Evolutionary conservation across 2,888 invertebrate species (phyloP).

Genomic region (Euplexia lucipara): DNA sequence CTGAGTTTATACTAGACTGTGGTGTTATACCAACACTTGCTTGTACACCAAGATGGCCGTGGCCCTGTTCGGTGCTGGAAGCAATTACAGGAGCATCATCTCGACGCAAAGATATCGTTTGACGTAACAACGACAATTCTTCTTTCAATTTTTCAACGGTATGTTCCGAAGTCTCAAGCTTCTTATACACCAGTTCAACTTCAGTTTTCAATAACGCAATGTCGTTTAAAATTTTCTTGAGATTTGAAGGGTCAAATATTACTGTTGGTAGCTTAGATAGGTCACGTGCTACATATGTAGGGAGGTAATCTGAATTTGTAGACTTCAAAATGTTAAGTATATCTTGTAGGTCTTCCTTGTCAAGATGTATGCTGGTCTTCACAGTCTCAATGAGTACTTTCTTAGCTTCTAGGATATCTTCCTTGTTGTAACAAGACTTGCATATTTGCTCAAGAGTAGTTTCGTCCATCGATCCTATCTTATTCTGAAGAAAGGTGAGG

Average conservation of each 20-base stretch:
- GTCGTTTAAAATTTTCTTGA: conserved; percentile 17
- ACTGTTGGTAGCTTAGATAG: conserved; percentile 22
- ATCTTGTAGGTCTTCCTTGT: neutral
- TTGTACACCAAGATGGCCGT: no score
- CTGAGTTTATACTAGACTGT: neutral
- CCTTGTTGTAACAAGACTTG: neutral
- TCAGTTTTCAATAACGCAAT: conserved; percentile 7
- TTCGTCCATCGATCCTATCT: conserved; percentile 26
- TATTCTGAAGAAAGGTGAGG: conserved; percentile 40
- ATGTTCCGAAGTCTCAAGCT: conserved; percentile 22
- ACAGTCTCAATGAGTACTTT: neutral
- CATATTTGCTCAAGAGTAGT: conserved; percentile 22
- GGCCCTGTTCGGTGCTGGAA: neutral
- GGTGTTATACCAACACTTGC: neutral
- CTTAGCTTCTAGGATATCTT: conserved; percentile 24
- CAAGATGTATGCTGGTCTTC: neutral
- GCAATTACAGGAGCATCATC: neutral
- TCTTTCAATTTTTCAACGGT: neutral
- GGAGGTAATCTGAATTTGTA: neutral
- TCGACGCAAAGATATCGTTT: neutral
- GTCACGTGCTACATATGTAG: conserved; percentile 21
- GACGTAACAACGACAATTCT: conserved; percentile 26
- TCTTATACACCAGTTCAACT: conserved; percentile 1
- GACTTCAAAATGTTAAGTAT: conserved; percentile 21
- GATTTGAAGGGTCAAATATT: neutral